Percentiles rank a stretch among this genome's conserved stretches.
Evolutionary conservation across 1,140 invertebrate genomes (phyloP).

Genomic region (Brachystomella parvula): DNA sequence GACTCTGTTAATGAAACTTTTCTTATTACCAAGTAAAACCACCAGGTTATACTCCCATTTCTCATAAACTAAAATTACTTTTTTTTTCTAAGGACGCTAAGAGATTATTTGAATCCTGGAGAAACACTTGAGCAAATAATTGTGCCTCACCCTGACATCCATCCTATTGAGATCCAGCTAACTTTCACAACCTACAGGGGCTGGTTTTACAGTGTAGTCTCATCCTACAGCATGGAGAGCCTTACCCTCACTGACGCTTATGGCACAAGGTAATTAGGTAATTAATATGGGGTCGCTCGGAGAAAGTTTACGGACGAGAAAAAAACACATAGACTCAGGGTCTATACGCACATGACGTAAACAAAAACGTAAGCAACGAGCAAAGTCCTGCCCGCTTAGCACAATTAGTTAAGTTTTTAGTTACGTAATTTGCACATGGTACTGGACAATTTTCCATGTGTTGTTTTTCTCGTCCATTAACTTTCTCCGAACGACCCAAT

Average conservation of each 20-base stretch:
- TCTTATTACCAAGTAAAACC: conserved; percentile 66
- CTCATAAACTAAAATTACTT: not conserved
- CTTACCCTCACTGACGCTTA: conserved; percentile 75
- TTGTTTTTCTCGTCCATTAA: too few species aligned
- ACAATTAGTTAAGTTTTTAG: too few species aligned
- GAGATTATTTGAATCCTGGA: conserved; percentile 64
- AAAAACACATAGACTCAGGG: too few species aligned
- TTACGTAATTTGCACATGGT: too few species aligned
- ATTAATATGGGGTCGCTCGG: too few species aligned
- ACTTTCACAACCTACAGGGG: conserved; percentile 82
- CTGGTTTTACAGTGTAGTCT: conserved; percentile 78
- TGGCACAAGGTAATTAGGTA: conserved; percentile 64
- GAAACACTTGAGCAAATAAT: conserved; percentile 66
- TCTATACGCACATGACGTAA: too few species aligned
- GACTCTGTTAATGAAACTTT: conserved; percentile 75
- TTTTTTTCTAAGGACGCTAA: conserved; percentile 55
- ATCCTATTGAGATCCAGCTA: conserved; percentile 60
- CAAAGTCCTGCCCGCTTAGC: too few species aligned
- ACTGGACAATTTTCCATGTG: too few species aligned
- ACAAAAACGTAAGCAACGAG: too few species aligned
- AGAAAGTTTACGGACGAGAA: too few species aligned
- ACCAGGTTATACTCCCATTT: not conserved
- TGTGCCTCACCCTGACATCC: conserved; percentile 76
- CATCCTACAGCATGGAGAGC: conserved; percentile 70
- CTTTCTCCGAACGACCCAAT: too few species aligned